Percentiles rank a stretch among this genome's conserved stretches.
phyloP scores from a whole-genome alignment of 2,113 vertebrate genomes.

The Peromyscus californicus region DNA sequence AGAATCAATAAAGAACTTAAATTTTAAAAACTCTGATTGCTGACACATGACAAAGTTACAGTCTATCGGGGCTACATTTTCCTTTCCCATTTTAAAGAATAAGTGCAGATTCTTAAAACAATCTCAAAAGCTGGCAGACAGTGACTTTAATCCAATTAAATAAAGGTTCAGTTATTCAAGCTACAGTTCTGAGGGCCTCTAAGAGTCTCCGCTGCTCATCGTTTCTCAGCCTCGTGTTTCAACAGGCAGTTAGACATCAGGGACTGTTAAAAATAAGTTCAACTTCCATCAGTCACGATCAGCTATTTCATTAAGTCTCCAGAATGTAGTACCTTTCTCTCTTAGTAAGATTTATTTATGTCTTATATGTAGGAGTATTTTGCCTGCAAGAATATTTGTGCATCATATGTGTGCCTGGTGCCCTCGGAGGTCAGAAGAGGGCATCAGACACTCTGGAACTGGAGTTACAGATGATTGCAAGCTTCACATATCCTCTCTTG shows the following conservation, averaged over 20 bases:
- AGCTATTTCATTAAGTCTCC: slow-evolving; percentile 18
- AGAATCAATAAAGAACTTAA: not conserved
- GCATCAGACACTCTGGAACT: not conserved
- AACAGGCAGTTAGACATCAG: not conserved
- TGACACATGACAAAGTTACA: not conserved
- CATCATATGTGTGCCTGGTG: not conserved
- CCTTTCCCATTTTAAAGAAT: slow-evolving; percentile 5
- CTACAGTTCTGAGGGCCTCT: not conserved
- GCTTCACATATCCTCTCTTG: not conserved
- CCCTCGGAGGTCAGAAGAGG: not conserved
- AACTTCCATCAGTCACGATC: not conserved
- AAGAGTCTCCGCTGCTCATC: not conserved
- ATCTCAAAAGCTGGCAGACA: slow-evolving; percentile 45
- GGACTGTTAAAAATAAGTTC: slow-evolving; percentile 33
- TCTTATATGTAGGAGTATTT: not conserved
- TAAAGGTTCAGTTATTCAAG: no score
- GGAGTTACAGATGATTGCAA: not conserved
- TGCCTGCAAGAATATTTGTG: not conserved
- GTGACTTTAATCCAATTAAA: not conserved
- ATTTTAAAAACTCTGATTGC: not conserved
- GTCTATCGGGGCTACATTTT: not conserved
- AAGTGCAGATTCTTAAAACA: slow-evolving; percentile 39
- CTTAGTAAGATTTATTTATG: not conserved
- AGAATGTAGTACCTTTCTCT: not conserved
- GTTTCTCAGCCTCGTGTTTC: not conserved